Base-by-base conservation (phyloP, 1,140 invertebrate species). In the Heliconius hermathena region DNA sequence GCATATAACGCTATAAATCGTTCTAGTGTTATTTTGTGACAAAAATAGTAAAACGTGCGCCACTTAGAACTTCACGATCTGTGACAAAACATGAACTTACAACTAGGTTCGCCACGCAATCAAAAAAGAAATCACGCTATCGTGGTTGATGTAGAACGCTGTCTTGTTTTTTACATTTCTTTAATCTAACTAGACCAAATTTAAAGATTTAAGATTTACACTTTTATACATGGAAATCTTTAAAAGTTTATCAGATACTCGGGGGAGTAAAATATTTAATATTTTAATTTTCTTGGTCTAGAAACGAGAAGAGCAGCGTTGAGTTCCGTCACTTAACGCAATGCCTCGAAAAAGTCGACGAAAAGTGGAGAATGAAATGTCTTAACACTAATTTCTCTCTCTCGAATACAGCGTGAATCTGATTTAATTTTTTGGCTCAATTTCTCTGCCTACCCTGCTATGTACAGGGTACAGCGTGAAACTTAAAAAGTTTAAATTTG, bases 21-120 rank as follows among this genome's bases (percentile, higher is more conserved):
- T n/a, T 57, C 8, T 57, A 8, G 18, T 57, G 0, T 57, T 57
- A 22, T 57, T 57, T 57, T 22, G 5, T 16, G n/a, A 1, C 3
- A 9, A 6, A 22, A 57, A 57, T 22, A 57, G 57, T 75, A 29
- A 75, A 75, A 33, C 16, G 46, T 74, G 73, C n/a, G 52, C 52
- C 16, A 54, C 16, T 54, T n/a, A 54, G n/a, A 57, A n/a, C 20
- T 6, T 57, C n/a, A 57, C 54, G 54, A 57, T 57, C n/a, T 57
- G 54, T 57, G 54, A 57, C 18, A 57, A 57, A 57, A 57, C 54
- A 57, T 57, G n/a, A 26, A 57, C 54, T 57, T 57, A 57, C 20
- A 9, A n/a, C 20, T 57, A 57, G 54, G 11, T 9, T 57, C 54
- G n/a, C 54, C 54, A 57, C 54, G 54, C 54, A 57, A 57, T 57